Evolutionary conservation across 35 echinoderm and acorn worm species (phyloP), one percentile per base, ranked within the genome.

Genomic region (Apostichopus californicus): DNA sequence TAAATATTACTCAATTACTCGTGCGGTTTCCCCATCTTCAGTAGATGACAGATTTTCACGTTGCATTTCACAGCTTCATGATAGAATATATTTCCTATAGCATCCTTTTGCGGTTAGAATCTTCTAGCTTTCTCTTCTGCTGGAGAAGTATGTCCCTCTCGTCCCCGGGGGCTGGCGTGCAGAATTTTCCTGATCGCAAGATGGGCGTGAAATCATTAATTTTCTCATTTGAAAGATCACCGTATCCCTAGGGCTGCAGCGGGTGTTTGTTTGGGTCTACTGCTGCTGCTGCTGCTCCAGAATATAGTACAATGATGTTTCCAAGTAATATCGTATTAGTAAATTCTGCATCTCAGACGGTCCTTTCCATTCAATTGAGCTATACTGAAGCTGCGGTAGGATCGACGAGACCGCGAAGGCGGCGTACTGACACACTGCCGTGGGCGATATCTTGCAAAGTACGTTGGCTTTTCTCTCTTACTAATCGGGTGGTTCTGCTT

Each of bases 131-230:
- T 54, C 25, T 61, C 58, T 12, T 61, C 58, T 61, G 58, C 12
- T 61, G 8, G 17, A 56, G 20, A 85, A 85, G 81, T 85, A 55
- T 85, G 57, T 85, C 81, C 57, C 81, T 14, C 55, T 83, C 12
- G 80, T 83, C 80, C 52, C 80, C 55, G 11, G 80, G 80, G 80
- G 80, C 55, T 83, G 80, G 46, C 80, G 46, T 55, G 80, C 52
- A 83, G 80, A 83, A n/a, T 55, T 53, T 55, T 46, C 80, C 80
- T 83, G 10, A 83, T 14, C 80, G 46, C 34, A 83, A 83, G 80
- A 83, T 83, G 80, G 80, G 80, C 80, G 80, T 83, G 80, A 83
- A 83, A 83, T 83, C 80, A 83, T 83, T 83, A 83, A 83, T 83
- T 83, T 83, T 83, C 80, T 83, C 80, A 83, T 83, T 83, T 83